Conservation (phyloP, 2,888 invertebrate genomes). For the Drosophila testacea region DNA sequence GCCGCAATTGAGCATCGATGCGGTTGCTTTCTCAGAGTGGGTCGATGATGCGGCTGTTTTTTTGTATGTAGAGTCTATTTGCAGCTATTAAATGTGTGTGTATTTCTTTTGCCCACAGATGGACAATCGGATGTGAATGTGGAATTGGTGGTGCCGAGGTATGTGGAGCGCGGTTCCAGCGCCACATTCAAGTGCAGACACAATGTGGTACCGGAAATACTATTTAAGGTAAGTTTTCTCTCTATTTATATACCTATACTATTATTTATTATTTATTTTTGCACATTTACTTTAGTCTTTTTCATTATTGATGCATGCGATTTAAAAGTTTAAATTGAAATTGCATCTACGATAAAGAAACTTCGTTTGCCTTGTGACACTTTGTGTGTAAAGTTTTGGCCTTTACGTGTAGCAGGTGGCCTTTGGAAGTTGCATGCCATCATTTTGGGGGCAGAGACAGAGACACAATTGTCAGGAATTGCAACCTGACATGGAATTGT, state of each 20-base stretch:
- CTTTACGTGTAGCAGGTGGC: conserved; percentile 16
- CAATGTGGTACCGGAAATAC: conserved; percentile 90
- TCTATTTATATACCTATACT: background rate
- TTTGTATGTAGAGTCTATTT: conserved; percentile 5
- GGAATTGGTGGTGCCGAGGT: conserved; percentile 89
- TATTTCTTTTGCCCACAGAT: conserved; percentile 67
- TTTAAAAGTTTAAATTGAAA: conserved; percentile 59
- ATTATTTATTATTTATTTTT: background rate
- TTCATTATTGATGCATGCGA: conserved; percentile 18
- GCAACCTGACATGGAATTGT: conserved; percentile 20
- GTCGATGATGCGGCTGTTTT: conserved; percentile 18
- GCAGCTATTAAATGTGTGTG: conserved; percentile 14
- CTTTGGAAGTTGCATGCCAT: conserved; percentile 35
- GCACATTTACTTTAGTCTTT: conserved; percentile 11
- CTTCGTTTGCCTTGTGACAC: conserved; percentile 59
- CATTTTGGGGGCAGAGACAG: background rate
- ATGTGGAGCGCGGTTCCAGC: conserved; percentile 90
- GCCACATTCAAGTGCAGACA: conserved; percentile 91
- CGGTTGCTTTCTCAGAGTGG: conserved; percentile 14
- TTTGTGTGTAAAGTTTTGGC: conserved; percentile 39
- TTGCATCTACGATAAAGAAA: conserved; percentile 37
- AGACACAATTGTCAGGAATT: conserved; percentile 12
- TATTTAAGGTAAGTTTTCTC: conserved; percentile 89
- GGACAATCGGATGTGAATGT: conserved; percentile 87
- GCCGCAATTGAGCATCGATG: conserved; percentile 48